Conservation (phyloP, 2,113 vertebrate genomes). For the Alethe diademata region DNA sequence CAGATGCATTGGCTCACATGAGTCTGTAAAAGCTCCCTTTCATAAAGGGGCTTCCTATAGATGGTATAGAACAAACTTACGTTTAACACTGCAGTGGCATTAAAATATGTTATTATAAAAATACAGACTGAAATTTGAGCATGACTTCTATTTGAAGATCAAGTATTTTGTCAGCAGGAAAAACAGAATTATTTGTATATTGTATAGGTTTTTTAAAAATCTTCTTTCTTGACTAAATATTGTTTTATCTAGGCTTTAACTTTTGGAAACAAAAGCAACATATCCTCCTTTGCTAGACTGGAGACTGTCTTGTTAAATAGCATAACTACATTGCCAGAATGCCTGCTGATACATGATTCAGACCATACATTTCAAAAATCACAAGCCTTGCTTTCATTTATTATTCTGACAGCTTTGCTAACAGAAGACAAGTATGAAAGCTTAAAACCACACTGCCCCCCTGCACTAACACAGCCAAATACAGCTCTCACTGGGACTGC, state of each 20-base stretch:
- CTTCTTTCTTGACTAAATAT: background rate
- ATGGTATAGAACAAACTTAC: background rate
- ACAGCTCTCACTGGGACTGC: background rate
- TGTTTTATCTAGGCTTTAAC: background rate
- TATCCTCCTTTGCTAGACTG: background rate
- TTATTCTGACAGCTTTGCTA: constrained; percentile 3
- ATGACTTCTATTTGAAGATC: background rate
- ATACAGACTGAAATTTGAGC: background rate
- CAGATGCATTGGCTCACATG: rapidly evolving
- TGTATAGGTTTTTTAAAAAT: background rate
- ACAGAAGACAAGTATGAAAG: background rate
- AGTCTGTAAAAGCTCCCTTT: background rate
- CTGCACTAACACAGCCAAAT: background rate
- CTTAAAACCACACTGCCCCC: constrained; percentile 1
- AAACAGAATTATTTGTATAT: background rate
- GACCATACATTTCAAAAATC: background rate
- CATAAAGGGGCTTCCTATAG: background rate
- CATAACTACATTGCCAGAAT: background rate
- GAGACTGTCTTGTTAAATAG: background rate
- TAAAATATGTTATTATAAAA: background rate
- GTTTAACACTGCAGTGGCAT: background rate
- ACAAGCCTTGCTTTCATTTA: background rate
- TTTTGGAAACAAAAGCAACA: background rate
- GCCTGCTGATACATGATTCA: background rate
- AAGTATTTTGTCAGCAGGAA: background rate